These are phyloP conservation scores for Cloeon dipterum DNA, from an alignment of 2,888 invertebrate species.

Conservation along the genomic window DNA sequence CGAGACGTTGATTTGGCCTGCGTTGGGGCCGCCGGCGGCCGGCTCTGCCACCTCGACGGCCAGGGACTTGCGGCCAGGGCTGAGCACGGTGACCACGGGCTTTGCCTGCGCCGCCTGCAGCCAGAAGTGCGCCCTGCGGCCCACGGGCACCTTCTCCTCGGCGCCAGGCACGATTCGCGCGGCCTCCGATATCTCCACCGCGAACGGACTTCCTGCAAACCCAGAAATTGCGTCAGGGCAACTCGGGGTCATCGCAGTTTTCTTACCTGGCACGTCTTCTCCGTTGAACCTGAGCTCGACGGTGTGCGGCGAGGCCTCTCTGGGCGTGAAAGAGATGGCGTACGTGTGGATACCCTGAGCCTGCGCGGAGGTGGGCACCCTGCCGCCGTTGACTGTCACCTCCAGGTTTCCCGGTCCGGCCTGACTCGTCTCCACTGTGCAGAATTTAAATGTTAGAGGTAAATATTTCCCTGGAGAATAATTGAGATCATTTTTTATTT, in stretches of 20 bases:
- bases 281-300: slow-evolving; percentile 92
- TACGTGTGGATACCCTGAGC: slow-evolving; percentile 92
- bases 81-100: slow-evolving; percentile 59
- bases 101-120: slow-evolving; percentile 50
- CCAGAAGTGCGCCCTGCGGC: slow-evolving; percentile 58
- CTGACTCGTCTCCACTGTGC: slow-evolving; percentile 82
- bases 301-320: slow-evolving; percentile 72
- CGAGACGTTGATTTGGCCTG: slow-evolving; percentile 20
- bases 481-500: neutral
- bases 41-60: slow-evolving; percentile 28
- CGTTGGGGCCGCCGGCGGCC: slow-evolving; percentile 13
- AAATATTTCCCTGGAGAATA: slow-evolving; percentile 1
- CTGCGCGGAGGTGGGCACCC: slow-evolving; percentile 89
- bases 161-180: slow-evolving; percentile 61
- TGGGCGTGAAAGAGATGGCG: slow-evolving; percentile 90
- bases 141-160: slow-evolving; percentile 72
- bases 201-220: slow-evolving; percentile 53
- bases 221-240: neutral
- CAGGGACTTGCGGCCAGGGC: slow-evolving; percentile 45
- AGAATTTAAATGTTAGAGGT: slow-evolving; percentile 4
- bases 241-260: neutral
- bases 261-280: slow-evolving; percentile 69
- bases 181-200: slow-evolving; percentile 54
- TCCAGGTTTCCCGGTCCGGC: slow-evolving; percentile 97
- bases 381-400: slow-evolving; percentile 93